Evolutionary conservation across 2,888 invertebrate species (phyloP).

Genomic region (Cremastinae sp.): DNA sequence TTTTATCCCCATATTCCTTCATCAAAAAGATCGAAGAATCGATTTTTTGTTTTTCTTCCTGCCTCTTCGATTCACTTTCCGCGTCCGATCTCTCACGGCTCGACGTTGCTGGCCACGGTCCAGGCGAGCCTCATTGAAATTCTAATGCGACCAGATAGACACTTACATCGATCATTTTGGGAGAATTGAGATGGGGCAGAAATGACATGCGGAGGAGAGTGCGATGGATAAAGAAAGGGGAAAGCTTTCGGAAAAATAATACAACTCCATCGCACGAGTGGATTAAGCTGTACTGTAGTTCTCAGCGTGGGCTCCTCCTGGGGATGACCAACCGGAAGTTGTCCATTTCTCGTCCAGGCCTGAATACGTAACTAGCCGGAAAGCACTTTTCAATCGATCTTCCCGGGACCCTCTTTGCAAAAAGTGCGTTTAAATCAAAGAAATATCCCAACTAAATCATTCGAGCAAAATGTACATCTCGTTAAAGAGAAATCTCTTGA

Average conservation of each 20-base stretch:
- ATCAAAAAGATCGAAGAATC: conserved; percentile 39
- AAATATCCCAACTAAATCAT: too few relatives aligned
- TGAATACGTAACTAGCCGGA: conserved; percentile 36
- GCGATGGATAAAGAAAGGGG: conserved; percentile 15
- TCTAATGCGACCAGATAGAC: conserved; percentile 62
- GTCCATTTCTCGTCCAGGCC: conserved; percentile 33
- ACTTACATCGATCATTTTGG: conserved; percentile 59
- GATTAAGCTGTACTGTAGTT: conserved; percentile 43
- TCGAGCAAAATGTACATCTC: too few relatives aligned
- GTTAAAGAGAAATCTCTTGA: too few relatives aligned
- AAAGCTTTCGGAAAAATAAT: conserved; percentile 57
- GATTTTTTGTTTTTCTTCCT: conserved; percentile 26
- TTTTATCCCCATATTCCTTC: conserved; percentile 68
- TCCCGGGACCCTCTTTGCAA: too few relatives aligned
- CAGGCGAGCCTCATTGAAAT: conserved; percentile 59
- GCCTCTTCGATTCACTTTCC: conserved; percentile 47
- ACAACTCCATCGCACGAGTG: conserved; percentile 47
- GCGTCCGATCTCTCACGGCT: conserved; percentile 21
- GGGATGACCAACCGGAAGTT: conserved; percentile 51
- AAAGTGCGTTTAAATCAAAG: conserved; percentile 7
- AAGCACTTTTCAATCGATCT: conserved; percentile 28
- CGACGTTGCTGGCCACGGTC: conserved; percentile 37
- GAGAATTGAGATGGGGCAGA: conserved; percentile 40
- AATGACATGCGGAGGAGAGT: conserved; percentile 9
- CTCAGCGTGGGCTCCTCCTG: conserved; percentile 1